Evolutionary conservation across 2,113 vertebrate species (phyloP).

Genomic region (Anarrhichthys ocellatus): DNA sequence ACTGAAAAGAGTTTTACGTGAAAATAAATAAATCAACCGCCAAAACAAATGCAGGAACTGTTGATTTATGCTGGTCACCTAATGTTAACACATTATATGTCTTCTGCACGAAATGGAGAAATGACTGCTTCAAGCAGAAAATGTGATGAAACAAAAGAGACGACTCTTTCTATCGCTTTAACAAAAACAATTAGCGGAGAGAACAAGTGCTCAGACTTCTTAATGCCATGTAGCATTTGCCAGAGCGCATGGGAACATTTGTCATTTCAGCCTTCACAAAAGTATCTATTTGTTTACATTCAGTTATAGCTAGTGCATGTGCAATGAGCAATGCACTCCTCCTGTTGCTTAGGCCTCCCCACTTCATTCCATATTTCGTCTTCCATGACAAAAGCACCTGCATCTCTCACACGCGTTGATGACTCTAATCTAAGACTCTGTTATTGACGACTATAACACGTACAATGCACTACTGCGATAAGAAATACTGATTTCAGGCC

Average conservation of each 20-base stretch:
- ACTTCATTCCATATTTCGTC: conserved; percentile 31
- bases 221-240: no score
- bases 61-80: not conserved
- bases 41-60: not conserved
- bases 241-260: not conserved
- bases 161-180: no score
- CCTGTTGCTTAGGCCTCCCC: not conserved
- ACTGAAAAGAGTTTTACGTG: not conserved
- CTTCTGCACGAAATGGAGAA: not conserved
- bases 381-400: conserved; percentile 73
- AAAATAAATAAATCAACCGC: conserved; percentile 3
- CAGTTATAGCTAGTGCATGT: not conserved
- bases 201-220: not conserved
- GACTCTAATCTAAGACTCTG: conserved; percentile 22
- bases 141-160: no score
- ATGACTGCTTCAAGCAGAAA: no score
- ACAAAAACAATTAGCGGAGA: no score
- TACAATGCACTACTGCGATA: conserved; percentile 10
- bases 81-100: not conserved
- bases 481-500: not conserved
- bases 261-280: not conserved
- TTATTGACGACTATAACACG: conserved; percentile 53
- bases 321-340: not conserved
- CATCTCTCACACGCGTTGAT: conserved; percentile 69
- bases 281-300: not conserved